Conservation (phyloP, 2,797 vertebrate genomes). For the Nannoperca obscura region DNA sequence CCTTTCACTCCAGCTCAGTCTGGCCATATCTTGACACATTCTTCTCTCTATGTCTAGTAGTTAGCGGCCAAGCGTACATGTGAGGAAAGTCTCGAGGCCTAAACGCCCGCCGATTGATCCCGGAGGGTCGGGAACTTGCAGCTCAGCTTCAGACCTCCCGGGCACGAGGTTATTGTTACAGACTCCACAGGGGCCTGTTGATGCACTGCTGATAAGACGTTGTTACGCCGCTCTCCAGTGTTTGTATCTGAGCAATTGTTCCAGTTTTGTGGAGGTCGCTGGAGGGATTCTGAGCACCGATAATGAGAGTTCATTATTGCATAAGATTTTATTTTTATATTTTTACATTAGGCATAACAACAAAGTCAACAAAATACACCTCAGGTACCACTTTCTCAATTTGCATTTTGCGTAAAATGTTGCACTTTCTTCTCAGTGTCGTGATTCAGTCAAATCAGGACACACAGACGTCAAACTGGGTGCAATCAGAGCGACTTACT, state of each 20-base stretch:
- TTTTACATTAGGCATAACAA: neutral
- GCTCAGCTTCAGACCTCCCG: conserved; percentile 28
- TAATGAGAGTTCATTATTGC: neutral
- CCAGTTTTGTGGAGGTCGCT: conserved; percentile 2
- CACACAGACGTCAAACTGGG: neutral
- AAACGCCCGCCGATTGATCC: conserved; percentile 38
- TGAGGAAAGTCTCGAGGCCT: conserved; percentile 69
- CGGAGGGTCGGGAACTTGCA: conserved; percentile 41
- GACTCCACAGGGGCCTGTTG: conserved; percentile 24
- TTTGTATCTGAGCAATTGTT: conserved; percentile 3
- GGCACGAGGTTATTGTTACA: conserved; percentile 42
- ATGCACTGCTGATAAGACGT: conserved; percentile 26
- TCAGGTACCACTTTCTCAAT: neutral
- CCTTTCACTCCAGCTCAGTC: conserved; percentile 32
- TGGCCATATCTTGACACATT: conserved; percentile 44
- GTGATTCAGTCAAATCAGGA: neutral
- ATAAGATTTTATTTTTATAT: neutral
- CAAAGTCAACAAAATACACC: neutral
- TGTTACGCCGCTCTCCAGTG: neutral
- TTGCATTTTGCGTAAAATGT: neutral
- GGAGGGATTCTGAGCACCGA: neutral
- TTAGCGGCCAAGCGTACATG: conserved; percentile 46
- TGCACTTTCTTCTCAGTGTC: neutral
- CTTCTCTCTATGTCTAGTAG: conserved; percentile 40
- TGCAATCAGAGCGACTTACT: neutral